Conservation (phyloP, 2,113 vertebrate species). For the Rhea pennata region DNA sequence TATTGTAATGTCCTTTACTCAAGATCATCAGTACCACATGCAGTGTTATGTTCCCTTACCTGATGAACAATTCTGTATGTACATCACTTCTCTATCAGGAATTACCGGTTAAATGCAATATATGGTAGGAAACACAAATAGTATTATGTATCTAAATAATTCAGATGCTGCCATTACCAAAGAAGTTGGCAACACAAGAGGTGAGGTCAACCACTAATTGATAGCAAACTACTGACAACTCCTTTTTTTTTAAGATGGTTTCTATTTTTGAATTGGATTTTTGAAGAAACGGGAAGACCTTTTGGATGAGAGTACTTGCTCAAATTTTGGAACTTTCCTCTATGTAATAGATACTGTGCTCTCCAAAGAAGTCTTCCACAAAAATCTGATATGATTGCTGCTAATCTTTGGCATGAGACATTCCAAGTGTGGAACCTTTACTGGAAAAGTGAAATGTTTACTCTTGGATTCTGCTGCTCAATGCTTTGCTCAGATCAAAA, state of each 20-base stretch:
- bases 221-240: background rate
- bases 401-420: background rate
- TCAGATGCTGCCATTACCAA: background rate
- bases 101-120: background rate
- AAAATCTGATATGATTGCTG: background rate
- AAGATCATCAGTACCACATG: background rate
- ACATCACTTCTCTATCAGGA: background rate
- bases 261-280: background rate
- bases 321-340: background rate
- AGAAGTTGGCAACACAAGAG: accelerated
- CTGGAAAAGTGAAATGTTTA: background rate
- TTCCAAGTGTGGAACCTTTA: background rate
- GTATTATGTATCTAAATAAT: background rate
- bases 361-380: background rate
- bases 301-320: background rate
- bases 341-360: background rate
- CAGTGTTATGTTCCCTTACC: background rate
- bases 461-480: background rate
- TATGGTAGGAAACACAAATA: background rate
- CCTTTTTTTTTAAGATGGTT: background rate
- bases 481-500: background rate
- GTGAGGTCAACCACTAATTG: background rate
- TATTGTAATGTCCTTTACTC: background rate
- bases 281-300: background rate
- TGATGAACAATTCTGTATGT: background rate